A percentile compares a stretch with the other conserved stretches of the same genome.
Conservation (phyloP, 1,140 invertebrate species). For the Paraescarpia echinospica region DNA sequence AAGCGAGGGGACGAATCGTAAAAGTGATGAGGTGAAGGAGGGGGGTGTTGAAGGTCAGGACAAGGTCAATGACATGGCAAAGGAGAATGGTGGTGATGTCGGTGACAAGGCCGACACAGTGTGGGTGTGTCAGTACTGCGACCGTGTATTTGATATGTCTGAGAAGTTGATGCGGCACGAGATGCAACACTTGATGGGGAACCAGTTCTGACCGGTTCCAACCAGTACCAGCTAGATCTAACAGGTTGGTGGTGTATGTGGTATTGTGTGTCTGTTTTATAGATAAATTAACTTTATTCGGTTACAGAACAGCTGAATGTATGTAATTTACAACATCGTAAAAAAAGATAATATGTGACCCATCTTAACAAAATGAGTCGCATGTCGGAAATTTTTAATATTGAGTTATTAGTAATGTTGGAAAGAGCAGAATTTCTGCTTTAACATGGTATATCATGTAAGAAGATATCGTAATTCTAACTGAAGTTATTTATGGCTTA, state of each 20-base stretch:
- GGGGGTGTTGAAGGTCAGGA: not conserved
- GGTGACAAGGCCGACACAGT: not conserved
- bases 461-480: too few relatives aligned
- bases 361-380: too few relatives aligned
- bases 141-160: constrained; percentile 46
- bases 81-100: not conserved
- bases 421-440: too few relatives aligned
- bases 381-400: too few relatives aligned
- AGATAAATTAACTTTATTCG: too few relatives aligned
- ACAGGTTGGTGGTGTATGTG: not conserved
- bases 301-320: too few relatives aligned
- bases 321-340: too few relatives aligned
- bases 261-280: not conserved
- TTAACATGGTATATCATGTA: too few relatives aligned
- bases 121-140: constrained; percentile 54
- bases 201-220: not conserved
- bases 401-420: too few relatives aligned
- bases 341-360: too few relatives aligned
- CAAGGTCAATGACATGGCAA: not conserved
- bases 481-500: too few relatives aligned
- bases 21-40: not conserved
- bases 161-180: constrained; percentile 48
- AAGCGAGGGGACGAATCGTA: not conserved
- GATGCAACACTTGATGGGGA: constrained; percentile 42
- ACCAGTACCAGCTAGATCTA: not conserved